Percentiles rank a stretch among this genome's conserved stretches.
Evolutionary conservation across 1,140 invertebrate species (phyloP).

Genomic region (Vanessa atalanta): DNA sequence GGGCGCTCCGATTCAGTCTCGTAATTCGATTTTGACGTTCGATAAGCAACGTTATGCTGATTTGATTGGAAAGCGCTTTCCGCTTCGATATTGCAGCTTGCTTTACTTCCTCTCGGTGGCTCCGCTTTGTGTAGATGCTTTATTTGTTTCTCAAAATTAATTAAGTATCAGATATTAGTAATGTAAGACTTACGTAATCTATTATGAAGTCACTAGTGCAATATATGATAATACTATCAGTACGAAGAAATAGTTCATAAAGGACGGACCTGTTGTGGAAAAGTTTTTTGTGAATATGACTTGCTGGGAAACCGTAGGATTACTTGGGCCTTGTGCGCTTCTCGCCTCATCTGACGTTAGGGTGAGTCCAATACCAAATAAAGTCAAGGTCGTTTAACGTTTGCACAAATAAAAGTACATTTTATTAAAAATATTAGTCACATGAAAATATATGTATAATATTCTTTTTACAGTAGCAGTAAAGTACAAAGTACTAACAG

Average conservation of each 20-base stretch:
- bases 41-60: slow-evolving; percentile 74
- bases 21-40: slow-evolving; percentile 79
- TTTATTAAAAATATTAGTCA: not conserved
- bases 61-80: slow-evolving; percentile 76
- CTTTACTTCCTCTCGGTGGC: slow-evolving; percentile 60
- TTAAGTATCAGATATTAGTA: slow-evolving; percentile 45
- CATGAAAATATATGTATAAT: too few relatives aligned
- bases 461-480: not conserved
- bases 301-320: slow-evolving; percentile 80
- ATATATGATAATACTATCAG: slow-evolving; percentile 53
- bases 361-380: slow-evolving; percentile 64
- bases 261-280: slow-evolving; percentile 81
- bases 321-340: slow-evolving; percentile 77
- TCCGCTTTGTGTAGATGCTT: slow-evolving; percentile 72
- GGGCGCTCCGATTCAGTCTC: slow-evolving; percentile 77
- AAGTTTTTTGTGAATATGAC: slow-evolving; percentile 68
- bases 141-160: slow-evolving; percentile 57
- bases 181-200: slow-evolving; percentile 62
- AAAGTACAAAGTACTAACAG: slow-evolving; percentile 7
- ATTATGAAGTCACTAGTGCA: slow-evolving; percentile 62
- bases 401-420: not conserved
- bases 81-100: slow-evolving; percentile 74
- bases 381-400: slow-evolving; percentile 41
- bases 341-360: slow-evolving; percentile 74
- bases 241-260: slow-evolving; percentile 51